These are phyloP conservation scores for Drosophila suzukii DNA, from an alignment of 1,140 invertebrate species.

Conservation along the genomic window DNA sequence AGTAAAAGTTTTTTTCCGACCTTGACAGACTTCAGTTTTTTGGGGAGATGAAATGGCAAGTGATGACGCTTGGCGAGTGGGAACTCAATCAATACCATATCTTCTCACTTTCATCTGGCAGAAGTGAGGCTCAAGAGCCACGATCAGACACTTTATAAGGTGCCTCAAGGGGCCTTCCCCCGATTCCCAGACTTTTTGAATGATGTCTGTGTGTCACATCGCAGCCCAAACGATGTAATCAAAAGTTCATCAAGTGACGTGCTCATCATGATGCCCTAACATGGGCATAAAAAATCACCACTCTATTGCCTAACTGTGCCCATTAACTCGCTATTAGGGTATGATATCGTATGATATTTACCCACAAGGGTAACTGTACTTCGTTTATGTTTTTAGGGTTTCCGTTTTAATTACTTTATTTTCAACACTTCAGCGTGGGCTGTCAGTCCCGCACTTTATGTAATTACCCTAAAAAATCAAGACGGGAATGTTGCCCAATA, in stretches of 20 bases:
- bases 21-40: conserved; percentile 60
- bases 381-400: conserved; percentile 22
- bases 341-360: conserved; percentile 15
- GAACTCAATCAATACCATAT: conserved; percentile 4
- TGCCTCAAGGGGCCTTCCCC: conserved; percentile 11
- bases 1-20: conserved; percentile 48
- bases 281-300: conserved; percentile 6
- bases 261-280: conserved; percentile 16
- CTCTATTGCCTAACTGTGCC: conserved; percentile 16
- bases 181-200: conserved; percentile 25
- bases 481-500: conserved; percentile 51
- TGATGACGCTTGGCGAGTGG: conserved; percentile 9
- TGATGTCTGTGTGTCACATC: conserved; percentile 53
- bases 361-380: conserved; percentile 38
- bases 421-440: conserved; percentile 59
- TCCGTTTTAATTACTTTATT: conserved; percentile 53
- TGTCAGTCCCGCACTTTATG: conserved; percentile 49
- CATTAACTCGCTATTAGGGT: conserved; percentile 32
- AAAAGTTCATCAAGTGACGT: conserved; percentile 39
- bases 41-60: conserved; percentile 43
- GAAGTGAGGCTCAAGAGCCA: conserved; percentile 3
- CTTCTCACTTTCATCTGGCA: conserved; percentile 33
- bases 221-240: conserved; percentile 22
- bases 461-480: conserved; percentile 52
- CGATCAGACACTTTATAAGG: conserved; percentile 12